These are phyloP conservation scores for Passer montanus DNA, from an alignment of 2,113 vertebrate species.

Conservation along the genomic window DNA sequence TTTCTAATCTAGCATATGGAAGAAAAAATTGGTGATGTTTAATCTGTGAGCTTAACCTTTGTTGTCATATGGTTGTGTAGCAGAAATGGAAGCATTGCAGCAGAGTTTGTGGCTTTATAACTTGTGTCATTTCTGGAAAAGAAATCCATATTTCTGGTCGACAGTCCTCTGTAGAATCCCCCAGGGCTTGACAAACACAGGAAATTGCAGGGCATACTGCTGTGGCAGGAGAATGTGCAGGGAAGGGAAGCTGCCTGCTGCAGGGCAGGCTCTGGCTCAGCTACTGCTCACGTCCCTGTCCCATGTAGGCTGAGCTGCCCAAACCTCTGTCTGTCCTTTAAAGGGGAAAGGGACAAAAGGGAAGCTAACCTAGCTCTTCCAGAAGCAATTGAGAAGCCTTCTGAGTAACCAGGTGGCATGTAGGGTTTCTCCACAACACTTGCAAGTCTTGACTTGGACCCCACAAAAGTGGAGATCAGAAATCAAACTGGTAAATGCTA, in stretches of 20 bases:
- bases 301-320: accelerated
- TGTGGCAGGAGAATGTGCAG: neutral
- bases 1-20: neutral
- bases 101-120: neutral
- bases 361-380: neutral
- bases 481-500: neutral
- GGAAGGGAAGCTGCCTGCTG: neutral
- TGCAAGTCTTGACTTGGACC: neutral
- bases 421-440: neutral
- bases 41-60: neutral
- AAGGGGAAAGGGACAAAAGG: neutral
- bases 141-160: neutral
- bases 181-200: neutral
- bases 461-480: neutral
- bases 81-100: neutral
- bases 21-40: neutral
- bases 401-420: neutral
- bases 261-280: neutral
- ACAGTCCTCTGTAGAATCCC: neutral
- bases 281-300: accelerated
- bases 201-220: neutral
- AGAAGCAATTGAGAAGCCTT: neutral
- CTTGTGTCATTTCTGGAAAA: neutral
- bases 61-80: neutral
- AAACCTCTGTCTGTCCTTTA: neutral